Conservation (phyloP, 2,797 vertebrate genomes). For the Nothura maculosa region DNA sequence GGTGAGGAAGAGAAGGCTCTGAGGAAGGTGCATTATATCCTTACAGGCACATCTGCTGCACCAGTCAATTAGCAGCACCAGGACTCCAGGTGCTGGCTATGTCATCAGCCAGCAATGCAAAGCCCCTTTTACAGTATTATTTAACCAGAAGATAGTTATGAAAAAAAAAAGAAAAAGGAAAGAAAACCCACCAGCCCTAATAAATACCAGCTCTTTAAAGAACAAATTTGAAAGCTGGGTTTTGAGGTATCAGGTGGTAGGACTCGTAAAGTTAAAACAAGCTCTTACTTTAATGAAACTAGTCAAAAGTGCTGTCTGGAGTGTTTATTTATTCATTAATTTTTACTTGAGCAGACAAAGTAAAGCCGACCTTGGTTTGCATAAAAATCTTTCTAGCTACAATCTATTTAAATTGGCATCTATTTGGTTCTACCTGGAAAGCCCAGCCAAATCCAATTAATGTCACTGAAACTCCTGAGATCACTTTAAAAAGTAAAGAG, state of each 20-base stretch:
- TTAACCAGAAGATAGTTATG: conserved; percentile 42
- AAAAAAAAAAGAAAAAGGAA: conserved; percentile 38
- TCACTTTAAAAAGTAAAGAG: not conserved
- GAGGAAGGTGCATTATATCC: not conserved
- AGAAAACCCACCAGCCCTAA: conserved; percentile 27
- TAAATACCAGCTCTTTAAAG: conserved; percentile 44
- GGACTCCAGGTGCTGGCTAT: conserved; percentile 35
- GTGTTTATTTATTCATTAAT: conserved; percentile 67
- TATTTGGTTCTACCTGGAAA: conserved; percentile 60
- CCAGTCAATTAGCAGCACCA: rapidly evolving
- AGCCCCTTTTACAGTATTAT: conserved; percentile 1
- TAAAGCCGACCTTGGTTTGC: conserved; percentile 67
- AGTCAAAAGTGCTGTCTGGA: conserved; percentile 48
- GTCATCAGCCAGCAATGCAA: conserved; percentile 46
- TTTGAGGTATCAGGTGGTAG: conserved; percentile 49
- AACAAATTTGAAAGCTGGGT: conserved; percentile 39
- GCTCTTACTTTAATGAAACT: conserved; percentile 4
- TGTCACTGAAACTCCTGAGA: conserved; percentile 30
- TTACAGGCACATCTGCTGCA: not conserved
- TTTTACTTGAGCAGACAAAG: conserved; percentile 73
- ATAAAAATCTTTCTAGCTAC: conserved; percentile 41
- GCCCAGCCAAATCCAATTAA: conserved; percentile 56
- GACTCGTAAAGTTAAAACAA: conserved; percentile 30
- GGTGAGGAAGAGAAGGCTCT: not conserved
- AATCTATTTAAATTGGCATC: conserved; percentile 60